phyloP scores from a whole-genome alignment of 2,797 vertebrate species.

The Hipposideros larvatus region DNA sequence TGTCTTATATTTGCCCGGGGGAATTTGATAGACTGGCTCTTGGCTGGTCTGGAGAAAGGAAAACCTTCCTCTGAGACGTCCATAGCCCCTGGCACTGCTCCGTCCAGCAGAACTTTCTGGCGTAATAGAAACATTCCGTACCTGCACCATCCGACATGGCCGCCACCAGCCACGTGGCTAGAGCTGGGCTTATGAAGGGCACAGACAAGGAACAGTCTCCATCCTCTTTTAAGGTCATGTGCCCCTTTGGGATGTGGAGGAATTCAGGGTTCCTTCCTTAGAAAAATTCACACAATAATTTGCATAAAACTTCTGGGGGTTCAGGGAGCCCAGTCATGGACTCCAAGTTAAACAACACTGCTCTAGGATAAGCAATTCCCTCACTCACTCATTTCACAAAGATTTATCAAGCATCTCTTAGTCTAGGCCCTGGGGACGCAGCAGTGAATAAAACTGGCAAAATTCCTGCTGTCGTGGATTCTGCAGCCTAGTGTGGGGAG shows the following conservation, averaged over 20 bases:
- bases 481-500: neutral
- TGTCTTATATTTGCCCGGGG: neutral
- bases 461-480: neutral
- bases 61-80: neutral
- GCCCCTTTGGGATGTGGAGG: neutral
- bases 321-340: neutral
- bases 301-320: neutral
- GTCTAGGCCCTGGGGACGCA: neutral
- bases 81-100: neutral
- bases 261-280: neutral
- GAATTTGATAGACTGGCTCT: neutral
- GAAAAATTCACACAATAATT: neutral
- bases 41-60: neutral
- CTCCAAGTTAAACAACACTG: neutral
- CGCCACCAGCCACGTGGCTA: neutral
- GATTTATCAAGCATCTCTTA: neutral
- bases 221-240: neutral
- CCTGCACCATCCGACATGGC: accelerated
- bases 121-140: neutral
- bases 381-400: neutral
- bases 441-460: neutral
- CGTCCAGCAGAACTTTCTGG: neutral
- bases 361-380: neutral
- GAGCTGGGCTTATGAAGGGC: neutral
- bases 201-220: neutral